phyloP scores from a whole-genome alignment of 1,140 invertebrate genomes.

The Cataglyphis hispanica region DNA sequence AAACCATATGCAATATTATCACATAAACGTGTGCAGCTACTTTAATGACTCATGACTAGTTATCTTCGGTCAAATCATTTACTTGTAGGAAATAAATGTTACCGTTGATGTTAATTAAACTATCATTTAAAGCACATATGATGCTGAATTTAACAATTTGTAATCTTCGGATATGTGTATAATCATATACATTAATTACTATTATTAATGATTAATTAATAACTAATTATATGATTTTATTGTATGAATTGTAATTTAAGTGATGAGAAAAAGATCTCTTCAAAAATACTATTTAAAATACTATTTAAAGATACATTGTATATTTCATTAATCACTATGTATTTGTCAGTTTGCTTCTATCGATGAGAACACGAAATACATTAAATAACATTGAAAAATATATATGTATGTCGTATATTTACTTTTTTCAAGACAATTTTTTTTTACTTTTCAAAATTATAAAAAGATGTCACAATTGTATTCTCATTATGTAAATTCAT shows the following conservation, averaged over 20 bases:
- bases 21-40: not conserved
- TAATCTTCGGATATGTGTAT: not conserved
- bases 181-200: not conserved
- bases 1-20: not conserved
- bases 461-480: not conserved
- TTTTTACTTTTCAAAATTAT: not conserved
- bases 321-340: not conserved
- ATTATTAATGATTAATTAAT: slow-evolving; percentile 7
- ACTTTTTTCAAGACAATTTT: not conserved
- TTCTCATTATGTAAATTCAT: not conserved
- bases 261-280: not conserved
- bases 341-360: slow-evolving; percentile 20
- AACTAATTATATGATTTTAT: slow-evolving; percentile 29
- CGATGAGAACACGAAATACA: not conserved
- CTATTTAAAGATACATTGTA: not conserved
- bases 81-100: slow-evolving; percentile 39
- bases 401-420: not conserved
- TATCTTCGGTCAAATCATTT: slow-evolving; percentile 13
- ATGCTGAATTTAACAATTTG: not conserved
- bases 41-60: not conserved
- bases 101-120: slow-evolving; percentile 39
- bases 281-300: not conserved
- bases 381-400: slow-evolving; percentile 12
- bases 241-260: slow-evolving; percentile 25
- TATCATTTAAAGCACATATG: slow-evolving; percentile 10